A percentile compares a stretch with the other conserved stretches of the same genome.
These are phyloP conservation scores for Eumacrocentrus americanus DNA, from an alignment of 2,888 invertebrate species.

Conservation along the genomic window DNA sequence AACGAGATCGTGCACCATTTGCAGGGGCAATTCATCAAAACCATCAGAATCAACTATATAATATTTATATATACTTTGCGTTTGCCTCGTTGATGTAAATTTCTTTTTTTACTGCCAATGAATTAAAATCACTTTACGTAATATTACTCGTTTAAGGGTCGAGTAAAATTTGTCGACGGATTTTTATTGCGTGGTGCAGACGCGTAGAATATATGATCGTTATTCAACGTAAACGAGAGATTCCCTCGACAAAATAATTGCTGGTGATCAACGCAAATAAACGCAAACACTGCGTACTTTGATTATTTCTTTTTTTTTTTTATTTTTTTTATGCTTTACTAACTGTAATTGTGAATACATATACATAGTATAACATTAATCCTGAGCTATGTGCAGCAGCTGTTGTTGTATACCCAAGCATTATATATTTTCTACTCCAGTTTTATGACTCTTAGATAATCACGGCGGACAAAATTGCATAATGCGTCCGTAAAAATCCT, in stretches of 20 bases:
- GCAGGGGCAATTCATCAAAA: conserved; percentile 15
- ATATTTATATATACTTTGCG: too few species aligned
- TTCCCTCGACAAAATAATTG: background rate
- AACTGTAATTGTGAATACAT: background rate
- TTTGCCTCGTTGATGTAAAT: too few species aligned
- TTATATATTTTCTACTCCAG: conserved; percentile 35
- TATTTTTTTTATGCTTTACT: background rate
- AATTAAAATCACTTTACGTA: conserved; percentile 8
- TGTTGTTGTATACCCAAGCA: too few species aligned
- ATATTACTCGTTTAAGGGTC: too few species aligned
- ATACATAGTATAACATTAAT: background rate
- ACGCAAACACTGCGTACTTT: background rate
- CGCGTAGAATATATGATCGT: background rate
- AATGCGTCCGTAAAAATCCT: conserved; percentile 33
- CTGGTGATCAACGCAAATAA: background rate
- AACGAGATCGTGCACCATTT: background rate
- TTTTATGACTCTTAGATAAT: conserved; percentile 41
- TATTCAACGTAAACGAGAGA: background rate
- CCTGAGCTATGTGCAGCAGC: background rate
- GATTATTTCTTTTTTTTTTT: background rate
- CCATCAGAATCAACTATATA: too few species aligned
- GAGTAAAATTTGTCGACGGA: too few species aligned
- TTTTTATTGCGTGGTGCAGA: too few species aligned
- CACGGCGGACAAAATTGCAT: conserved; percentile 34
- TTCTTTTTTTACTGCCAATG: too few species aligned